Evolutionary conservation across 2,113 vertebrate species (phyloP).

Genomic region (Bos javanicus): DNA sequence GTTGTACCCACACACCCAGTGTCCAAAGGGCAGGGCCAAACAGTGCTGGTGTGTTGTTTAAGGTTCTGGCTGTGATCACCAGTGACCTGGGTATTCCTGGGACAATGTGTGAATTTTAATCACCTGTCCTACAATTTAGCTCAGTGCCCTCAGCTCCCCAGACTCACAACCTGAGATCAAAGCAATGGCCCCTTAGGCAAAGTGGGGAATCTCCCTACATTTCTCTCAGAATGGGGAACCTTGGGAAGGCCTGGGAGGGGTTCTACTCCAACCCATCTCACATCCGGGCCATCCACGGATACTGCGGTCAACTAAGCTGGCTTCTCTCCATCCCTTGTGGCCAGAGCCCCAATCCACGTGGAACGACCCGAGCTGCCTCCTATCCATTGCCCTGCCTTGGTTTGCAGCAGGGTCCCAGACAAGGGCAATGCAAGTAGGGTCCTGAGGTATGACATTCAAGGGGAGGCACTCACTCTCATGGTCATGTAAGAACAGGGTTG

Average conservation of each 20-base stretch:
- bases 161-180: background rate
- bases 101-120: background rate
- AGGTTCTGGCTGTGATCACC: background rate
- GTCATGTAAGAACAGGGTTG: background rate
- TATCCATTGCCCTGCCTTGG: background rate
- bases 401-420: background rate
- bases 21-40: constrained; percentile 34
- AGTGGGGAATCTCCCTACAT: background rate
- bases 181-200: background rate
- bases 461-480: background rate
- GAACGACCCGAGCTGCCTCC: background rate
- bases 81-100: background rate
- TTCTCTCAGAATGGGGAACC: background rate
- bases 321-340: background rate
- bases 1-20: background rate
- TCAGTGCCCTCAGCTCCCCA: background rate
- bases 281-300: background rate
- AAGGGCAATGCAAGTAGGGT: no score
- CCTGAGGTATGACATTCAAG: background rate
- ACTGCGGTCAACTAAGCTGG: background rate
- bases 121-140: background rate
- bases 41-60: background rate
- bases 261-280: background rate
- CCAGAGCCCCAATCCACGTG: background rate
- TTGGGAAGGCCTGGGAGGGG: background rate